Percentiles rank a stretch among this genome's conserved stretches.
Evolutionary conservation across 2,888 invertebrate species (phyloP).

Genomic region (Drosophila antonietae): DNA sequence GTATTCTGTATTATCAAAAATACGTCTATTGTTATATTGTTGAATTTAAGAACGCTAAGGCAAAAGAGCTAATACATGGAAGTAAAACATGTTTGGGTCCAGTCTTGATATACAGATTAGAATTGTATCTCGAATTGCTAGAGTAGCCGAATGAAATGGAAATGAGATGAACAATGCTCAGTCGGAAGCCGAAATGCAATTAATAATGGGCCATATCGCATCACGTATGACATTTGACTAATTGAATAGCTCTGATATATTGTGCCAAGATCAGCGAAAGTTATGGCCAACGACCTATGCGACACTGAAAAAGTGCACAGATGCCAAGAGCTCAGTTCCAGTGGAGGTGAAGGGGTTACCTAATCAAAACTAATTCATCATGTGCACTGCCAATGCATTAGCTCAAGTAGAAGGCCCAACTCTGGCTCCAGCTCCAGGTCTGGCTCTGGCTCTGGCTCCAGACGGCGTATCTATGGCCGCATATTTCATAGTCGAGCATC

Average conservation of each 20-base stretch:
- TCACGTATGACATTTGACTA: constrained; percentile 76
- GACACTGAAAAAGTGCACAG: constrained; percentile 52
- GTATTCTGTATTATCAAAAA: too few species aligned
- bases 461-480: constrained; percentile 67
- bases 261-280: constrained; percentile 74
- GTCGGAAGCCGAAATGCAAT: constrained; percentile 57
- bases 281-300: constrained; percentile 33
- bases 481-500: constrained; percentile 71
- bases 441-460: constrained; percentile 19
- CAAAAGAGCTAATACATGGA: background rate
- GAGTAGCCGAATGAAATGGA: background rate
- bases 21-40: background rate
- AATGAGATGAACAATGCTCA: background rate
- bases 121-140: background rate
- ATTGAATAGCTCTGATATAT: constrained; percentile 79
- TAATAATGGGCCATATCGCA: constrained; percentile 75
- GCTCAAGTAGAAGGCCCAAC: constrained; percentile 31
- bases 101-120: background rate
- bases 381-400: constrained; percentile 79
- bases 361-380: constrained; percentile 80
- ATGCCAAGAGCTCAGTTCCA: constrained; percentile 30
- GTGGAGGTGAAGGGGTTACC: constrained; percentile 22
- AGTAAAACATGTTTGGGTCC: background rate
- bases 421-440: constrained; percentile 4
- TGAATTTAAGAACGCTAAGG: background rate